Conservation (phyloP, 2,888 invertebrate genomes). For the Choreutis nemorana region DNA sequence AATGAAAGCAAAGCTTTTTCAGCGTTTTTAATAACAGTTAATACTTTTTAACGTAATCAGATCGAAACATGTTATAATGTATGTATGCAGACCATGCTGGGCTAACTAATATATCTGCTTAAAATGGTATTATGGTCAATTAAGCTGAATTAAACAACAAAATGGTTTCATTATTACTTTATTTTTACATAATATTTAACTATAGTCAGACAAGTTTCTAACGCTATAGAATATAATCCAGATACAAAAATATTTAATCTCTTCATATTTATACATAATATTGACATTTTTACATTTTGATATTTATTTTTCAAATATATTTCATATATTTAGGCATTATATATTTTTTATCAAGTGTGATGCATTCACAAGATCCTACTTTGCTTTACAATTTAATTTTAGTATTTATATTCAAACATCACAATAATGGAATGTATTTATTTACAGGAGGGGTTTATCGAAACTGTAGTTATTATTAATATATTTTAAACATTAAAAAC, state of each 20-base stretch:
- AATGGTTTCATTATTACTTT: conserved; percentile 39
- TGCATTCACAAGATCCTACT: neutral
- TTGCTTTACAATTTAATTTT: neutral
- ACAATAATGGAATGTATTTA: neutral
- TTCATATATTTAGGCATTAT: conserved; percentile 8
- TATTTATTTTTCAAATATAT: conserved; percentile 10
- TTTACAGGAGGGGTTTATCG: neutral
- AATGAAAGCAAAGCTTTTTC: too few species aligned
- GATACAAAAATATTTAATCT: conserved; percentile 64
- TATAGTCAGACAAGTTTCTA: conserved; percentile 49
- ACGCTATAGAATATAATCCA: conserved; percentile 52
- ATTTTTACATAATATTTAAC: conserved; percentile 59
- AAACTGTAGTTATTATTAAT: conserved; percentile 11
- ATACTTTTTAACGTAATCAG: too few species aligned
- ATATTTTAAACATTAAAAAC: conserved; percentile 35
- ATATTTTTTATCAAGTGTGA: neutral
- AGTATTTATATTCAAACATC: neutral
- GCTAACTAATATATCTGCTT: too few species aligned
- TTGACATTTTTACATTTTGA: conserved; percentile 51
- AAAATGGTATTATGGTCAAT: too few species aligned
- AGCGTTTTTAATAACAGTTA: too few species aligned
- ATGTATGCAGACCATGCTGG: too few species aligned
- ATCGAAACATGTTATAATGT: too few species aligned
- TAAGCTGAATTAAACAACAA: conserved; percentile 10
- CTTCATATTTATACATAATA: conserved; percentile 44